These are phyloP conservation scores for Magallana angulata DNA, from an alignment of 1,140 invertebrate genomes.

Conservation along the genomic window DNA sequence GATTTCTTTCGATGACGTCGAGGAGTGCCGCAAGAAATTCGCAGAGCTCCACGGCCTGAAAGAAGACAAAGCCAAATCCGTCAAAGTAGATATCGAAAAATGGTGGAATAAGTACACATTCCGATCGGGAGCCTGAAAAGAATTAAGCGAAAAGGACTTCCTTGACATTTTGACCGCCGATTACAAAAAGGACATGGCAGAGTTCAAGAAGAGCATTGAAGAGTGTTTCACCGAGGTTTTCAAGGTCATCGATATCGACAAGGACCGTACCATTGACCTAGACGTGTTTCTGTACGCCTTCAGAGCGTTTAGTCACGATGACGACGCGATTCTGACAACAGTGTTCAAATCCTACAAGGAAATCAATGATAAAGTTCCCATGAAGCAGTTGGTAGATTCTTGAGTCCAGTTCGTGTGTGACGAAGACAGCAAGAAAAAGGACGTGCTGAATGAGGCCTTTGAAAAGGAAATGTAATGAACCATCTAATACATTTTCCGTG, in stretches of 20 bases:
- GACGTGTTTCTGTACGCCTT: conserved; percentile 18
- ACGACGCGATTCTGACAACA: background rate
- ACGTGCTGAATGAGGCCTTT: conserved; percentile 33
- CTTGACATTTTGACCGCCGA: background rate
- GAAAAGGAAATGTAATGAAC: background rate
- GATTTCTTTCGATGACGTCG: conserved; percentile 38
- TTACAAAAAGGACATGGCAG: conserved; percentile 15
- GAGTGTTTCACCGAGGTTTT: conserved; percentile 42
- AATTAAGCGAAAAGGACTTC: conserved; percentile 5
- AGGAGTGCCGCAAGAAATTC: conserved; percentile 44
- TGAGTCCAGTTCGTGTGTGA: conserved; percentile 43
- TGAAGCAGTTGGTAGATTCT: conserved; percentile 30
- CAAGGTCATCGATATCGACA: conserved; percentile 27
- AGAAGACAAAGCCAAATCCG: background rate
- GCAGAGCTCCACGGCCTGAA: background rate
- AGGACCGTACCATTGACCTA: conserved; percentile 19
- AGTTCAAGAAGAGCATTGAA: background rate
- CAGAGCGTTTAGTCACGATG: conserved; percentile 41
- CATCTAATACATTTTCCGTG: background rate
- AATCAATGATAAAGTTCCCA: background rate
- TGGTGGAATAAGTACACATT: conserved; percentile 42
- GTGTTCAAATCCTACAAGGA: background rate
- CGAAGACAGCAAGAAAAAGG: conserved; percentile 26
- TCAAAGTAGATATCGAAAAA: conserved; percentile 36
- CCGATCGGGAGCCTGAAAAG: background rate